These are phyloP conservation scores for Montipora foliosa DNA, from an alignment of 64 coral and sea anemone genomes.

Conservation along the genomic window DNA sequence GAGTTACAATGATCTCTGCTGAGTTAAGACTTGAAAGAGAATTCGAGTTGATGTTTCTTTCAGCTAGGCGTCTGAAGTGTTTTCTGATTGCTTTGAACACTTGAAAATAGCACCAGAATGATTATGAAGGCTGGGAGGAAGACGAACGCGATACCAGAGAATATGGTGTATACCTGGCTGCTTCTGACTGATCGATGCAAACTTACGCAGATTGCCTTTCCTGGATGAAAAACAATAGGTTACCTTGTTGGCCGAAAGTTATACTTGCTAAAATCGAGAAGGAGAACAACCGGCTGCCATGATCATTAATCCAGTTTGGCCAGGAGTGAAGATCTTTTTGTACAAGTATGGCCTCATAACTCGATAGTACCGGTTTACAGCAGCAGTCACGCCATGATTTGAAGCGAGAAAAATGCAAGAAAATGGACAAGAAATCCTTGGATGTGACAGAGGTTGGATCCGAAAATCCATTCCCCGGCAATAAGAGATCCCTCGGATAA, in stretches of 20 bases:
- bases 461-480: conserved; percentile 73
- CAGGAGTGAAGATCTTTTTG: conserved; percentile 69
- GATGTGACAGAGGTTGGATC: conserved; percentile 46
- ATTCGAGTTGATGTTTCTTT: not conserved
- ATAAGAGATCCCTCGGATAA: conserved; percentile 51
- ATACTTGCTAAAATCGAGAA: conserved; percentile 1
- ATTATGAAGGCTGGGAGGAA: conserved; percentile 76
- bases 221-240: conserved; percentile 73
- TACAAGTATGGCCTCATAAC: conserved; percentile 61
- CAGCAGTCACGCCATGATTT: conserved; percentile 87
- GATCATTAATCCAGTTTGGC: conserved; percentile 66
- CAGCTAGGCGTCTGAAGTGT: conserved; percentile 43
- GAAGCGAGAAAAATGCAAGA: conserved; percentile 83
- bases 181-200: conserved; percentile 14
- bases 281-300: conserved; percentile 38
- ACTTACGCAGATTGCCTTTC: conserved; percentile 81
- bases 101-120: conserved; percentile 73
- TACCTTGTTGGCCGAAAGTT: conserved; percentile 28
- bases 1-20: conserved; percentile 54
- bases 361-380: conserved; percentile 81
- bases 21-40: conserved; percentile 3
- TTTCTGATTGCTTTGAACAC: conserved; percentile 72
- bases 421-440: conserved; percentile 78
- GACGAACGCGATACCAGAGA: conserved; percentile 76
- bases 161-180: conserved; percentile 65